Percentiles rank a stretch among this genome's conserved stretches.
Evolutionary conservation across 2,797 vertebrate species (phyloP).

Genomic region (Falco berigora): DNA sequence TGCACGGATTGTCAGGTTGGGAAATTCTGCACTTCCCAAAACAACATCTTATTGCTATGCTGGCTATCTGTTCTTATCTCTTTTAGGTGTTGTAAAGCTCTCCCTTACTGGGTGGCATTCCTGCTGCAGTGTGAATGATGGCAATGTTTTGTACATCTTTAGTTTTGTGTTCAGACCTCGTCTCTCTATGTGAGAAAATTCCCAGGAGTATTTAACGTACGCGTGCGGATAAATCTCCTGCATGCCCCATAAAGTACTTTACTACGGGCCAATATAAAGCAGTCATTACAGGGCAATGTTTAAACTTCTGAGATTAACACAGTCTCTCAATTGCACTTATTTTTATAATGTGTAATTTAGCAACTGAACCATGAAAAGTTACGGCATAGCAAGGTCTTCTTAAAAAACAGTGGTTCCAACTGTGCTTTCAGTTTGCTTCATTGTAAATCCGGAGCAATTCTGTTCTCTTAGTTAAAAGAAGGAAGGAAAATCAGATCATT

Average conservation of each 20-base stretch:
- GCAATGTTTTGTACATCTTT: constrained; percentile 25
- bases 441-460: neutral
- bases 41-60: neutral
- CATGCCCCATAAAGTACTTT: constrained; percentile 63
- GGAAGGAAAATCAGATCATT: neutral
- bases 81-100: constrained; percentile 34
- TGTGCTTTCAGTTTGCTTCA: neutral
- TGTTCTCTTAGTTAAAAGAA: neutral
- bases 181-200: constrained; percentile 64
- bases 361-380: constrained; percentile 58
- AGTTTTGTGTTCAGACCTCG: constrained; percentile 7
- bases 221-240: constrained; percentile 56
- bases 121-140: constrained; percentile 24
- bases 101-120: constrained; percentile 66
- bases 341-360: constrained; percentile 74
- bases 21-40: constrained; percentile 26
- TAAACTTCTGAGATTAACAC: constrained; percentile 64
- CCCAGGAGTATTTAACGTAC: constrained; percentile 57
- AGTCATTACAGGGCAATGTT: constrained; percentile 41
- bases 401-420: neutral
- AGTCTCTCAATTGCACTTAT: constrained; percentile 56
- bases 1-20: neutral
- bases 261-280: constrained; percentile 55
- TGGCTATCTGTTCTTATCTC: constrained; percentile 32
- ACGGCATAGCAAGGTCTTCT: neutral